phyloP scores from a whole-genome alignment of 2,888 invertebrate genomes.

The Lasioglossum villosulum region DNA sequence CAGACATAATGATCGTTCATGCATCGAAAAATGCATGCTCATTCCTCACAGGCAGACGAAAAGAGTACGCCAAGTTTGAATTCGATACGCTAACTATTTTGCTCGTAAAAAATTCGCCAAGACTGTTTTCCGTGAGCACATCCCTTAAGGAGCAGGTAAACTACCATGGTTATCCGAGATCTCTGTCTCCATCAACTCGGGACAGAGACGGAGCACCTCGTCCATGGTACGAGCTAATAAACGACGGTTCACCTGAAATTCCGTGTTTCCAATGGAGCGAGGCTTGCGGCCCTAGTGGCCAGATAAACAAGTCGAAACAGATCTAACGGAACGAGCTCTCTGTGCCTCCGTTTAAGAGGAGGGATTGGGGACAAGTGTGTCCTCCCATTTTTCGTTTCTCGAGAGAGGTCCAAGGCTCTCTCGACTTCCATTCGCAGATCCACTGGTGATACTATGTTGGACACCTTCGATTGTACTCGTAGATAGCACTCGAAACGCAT shows the following conservation, averaged over 20 bases:
- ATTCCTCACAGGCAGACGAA: neutral
- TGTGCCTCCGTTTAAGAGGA: constrained; percentile 33
- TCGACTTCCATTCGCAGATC: constrained; percentile 39
- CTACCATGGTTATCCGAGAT: neutral
- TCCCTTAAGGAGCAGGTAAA: neutral
- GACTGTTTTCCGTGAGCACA: neutral
- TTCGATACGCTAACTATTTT: neutral
- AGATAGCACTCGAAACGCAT: constrained; percentile 4
- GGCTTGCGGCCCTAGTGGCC: neutral
- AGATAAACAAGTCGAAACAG: constrained; percentile 48
- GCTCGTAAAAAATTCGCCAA: neutral
- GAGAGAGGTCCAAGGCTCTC: constrained; percentile 38
- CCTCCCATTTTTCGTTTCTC: constrained; percentile 37
- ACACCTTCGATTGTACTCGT: constrained; percentile 33
- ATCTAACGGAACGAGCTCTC: constrained; percentile 27
- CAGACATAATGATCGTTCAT: neutral
- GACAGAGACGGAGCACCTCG: neutral
- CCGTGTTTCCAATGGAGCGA: neutral
- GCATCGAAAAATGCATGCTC: neutral
- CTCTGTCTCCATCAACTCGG: neutral
- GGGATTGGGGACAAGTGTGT: constrained; percentile 60
- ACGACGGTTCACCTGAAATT: constrained; percentile 16
- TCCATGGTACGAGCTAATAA: constrained; percentile 29
- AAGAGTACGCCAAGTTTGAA: neutral
- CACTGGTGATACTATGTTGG: neutral